A percentile compares a stretch with the other conserved stretches of the same genome.
phyloP scores from a whole-genome alignment of 1,140 invertebrate species.

The Thrips palmi region DNA sequence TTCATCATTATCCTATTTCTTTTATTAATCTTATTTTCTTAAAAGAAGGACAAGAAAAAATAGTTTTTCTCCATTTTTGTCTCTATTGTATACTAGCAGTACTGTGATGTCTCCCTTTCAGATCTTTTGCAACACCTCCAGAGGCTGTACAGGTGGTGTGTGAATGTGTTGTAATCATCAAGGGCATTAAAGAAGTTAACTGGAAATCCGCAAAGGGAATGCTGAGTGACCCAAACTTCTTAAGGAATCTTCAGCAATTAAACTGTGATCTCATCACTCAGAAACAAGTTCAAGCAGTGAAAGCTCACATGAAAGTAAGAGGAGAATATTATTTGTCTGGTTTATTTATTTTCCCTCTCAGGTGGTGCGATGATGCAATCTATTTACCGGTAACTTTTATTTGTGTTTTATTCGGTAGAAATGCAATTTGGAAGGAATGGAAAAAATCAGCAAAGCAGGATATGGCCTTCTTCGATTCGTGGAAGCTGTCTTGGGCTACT shows the following conservation, averaged over 20 bases:
- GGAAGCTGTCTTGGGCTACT: constrained; percentile 68
- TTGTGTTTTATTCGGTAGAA: constrained; percentile 18
- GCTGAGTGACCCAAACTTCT: constrained; percentile 76
- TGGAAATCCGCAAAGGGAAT: constrained; percentile 81
- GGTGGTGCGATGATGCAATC: background rate
- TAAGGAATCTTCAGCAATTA: constrained; percentile 61
- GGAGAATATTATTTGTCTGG: background rate
- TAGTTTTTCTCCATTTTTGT: background rate
- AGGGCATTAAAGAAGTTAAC: constrained; percentile 61
- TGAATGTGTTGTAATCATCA: constrained; percentile 70
- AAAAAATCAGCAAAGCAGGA: constrained; percentile 58
- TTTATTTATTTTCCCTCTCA: too few relatives aligned
- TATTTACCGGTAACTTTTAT: background rate
- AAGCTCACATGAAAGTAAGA: constrained; percentile 37
- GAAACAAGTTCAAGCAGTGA: constrained; percentile 39
- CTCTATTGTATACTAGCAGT: background rate
- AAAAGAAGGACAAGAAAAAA: background rate
- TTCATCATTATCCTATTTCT: too few relatives aligned
- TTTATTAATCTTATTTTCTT: background rate
- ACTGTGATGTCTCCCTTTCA: constrained; percentile 15
- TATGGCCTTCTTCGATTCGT: constrained; percentile 70
- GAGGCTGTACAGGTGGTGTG: constrained; percentile 71
- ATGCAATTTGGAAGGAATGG: constrained; percentile 49
- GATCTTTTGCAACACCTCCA: constrained; percentile 77
- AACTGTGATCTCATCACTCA: constrained; percentile 62